These are phyloP conservation scores for Malachius bipustulatus DNA, from an alignment of 2,888 invertebrate species.

Conservation along the genomic window DNA sequence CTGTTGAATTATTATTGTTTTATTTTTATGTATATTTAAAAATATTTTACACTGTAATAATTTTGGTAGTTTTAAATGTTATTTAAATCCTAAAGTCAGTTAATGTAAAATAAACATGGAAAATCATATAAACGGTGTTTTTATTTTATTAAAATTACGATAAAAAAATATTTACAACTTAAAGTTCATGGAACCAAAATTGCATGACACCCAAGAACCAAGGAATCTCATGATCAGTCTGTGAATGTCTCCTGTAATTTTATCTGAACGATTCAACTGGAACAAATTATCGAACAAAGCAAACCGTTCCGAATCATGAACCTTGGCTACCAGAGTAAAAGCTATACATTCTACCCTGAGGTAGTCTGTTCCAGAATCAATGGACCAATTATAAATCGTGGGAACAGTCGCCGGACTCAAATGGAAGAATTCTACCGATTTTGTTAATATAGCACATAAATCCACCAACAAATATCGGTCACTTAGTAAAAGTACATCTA, in stretches of 20 bases:
- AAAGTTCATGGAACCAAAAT: too few species aligned
- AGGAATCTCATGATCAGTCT: constrained; percentile 26
- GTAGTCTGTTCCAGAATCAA: constrained; percentile 49
- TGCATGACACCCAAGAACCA: too few species aligned
- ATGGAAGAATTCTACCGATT: constrained; percentile 44
- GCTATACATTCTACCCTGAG: constrained; percentile 48
- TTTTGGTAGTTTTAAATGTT: too few species aligned
- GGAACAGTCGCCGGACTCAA: constrained; percentile 41
- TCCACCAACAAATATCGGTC: constrained; percentile 47
- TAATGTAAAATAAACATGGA: too few species aligned
- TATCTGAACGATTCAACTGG: constrained; percentile 41
- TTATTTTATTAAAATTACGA: too few species aligned
- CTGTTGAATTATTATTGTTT: too few species aligned
- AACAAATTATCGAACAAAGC: constrained; percentile 41
- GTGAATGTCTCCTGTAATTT: constrained; percentile 44
- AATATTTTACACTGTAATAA: too few species aligned
- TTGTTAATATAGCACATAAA: constrained; percentile 39
- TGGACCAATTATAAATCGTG: constrained; percentile 47
- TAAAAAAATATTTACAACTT: too few species aligned
- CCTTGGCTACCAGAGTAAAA: constrained; percentile 43
- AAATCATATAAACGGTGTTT: too few species aligned
- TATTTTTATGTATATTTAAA: too few species aligned
- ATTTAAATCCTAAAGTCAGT: too few species aligned
- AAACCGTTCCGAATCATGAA: constrained; percentile 38
- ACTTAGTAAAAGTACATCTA: constrained; percentile 44